Conservation (phyloP, 1,140 invertebrate species). For the Nilaparvata lugens region DNA sequence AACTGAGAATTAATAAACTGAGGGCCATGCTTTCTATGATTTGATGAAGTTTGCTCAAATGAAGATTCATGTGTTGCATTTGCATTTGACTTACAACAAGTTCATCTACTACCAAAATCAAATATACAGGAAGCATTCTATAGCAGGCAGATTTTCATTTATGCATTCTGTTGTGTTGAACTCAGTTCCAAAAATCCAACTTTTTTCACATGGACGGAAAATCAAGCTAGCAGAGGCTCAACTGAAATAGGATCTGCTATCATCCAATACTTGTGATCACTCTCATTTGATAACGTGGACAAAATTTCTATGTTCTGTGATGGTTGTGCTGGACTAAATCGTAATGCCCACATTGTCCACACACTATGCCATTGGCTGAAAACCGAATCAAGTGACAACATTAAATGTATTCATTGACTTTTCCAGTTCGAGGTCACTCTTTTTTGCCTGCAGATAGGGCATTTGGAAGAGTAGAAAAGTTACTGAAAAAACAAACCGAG, state of each 20-base stretch:
- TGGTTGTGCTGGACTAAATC: constrained; percentile 9
- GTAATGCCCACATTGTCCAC: constrained; percentile 11
- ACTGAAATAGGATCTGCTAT: neutral
- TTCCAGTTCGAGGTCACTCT: neutral
- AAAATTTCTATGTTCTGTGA: constrained; percentile 4
- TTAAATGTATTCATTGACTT: neutral
- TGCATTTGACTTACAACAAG: constrained; percentile 1
- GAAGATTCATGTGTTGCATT: neutral
- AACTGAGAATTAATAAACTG: neutral
- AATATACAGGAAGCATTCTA: neutral
- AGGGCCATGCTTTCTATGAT: neutral
- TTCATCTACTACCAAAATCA: neutral
- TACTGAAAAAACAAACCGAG: neutral
- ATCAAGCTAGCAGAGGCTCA: neutral
- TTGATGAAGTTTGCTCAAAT: neutral
- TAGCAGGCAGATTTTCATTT: neutral
- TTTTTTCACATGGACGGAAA: neutral
- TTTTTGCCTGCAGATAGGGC: neutral
- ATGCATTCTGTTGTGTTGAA: neutral
- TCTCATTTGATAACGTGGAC: neutral
- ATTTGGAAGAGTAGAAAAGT: neutral
- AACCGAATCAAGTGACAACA: constrained; percentile 1
- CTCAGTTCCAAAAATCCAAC: neutral
- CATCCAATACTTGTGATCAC: neutral
- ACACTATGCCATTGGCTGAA: constrained; percentile 3